Conservation (phyloP, 2,113 vertebrate genomes). For the Seriola rivoliana region DNA sequence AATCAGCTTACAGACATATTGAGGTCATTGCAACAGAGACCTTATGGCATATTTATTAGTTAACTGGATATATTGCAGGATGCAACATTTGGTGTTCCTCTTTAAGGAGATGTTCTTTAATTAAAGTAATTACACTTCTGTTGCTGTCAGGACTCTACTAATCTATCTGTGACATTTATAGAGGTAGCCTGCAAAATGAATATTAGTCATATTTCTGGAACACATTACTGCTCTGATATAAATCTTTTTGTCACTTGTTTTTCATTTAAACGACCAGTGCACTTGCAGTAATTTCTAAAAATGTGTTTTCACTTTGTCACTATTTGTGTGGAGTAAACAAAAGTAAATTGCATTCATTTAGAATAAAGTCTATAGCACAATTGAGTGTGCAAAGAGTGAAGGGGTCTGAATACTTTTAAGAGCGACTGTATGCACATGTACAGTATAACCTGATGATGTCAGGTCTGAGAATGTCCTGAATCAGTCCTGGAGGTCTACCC, state of each 20-base stretch:
- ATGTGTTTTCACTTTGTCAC: neutral
- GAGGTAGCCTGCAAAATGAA: neutral
- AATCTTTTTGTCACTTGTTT: neutral
- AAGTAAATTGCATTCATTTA: neutral
- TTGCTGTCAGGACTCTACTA: conserved; percentile 32
- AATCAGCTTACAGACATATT: conserved; percentile 35
- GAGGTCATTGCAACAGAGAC: neutral
- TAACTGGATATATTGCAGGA: conserved; percentile 45
- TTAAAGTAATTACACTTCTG: conserved; percentile 62
- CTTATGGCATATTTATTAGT: conserved; percentile 51
- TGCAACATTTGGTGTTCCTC: conserved; percentile 40
- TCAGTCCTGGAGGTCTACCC: conserved; percentile 1
- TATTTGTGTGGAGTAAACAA: neutral
- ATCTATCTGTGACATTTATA: conserved; percentile 40
- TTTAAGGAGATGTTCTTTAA: conserved; percentile 31
- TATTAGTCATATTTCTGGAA: conserved; percentile 17
- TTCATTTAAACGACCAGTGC: neutral
- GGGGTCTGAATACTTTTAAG: neutral
- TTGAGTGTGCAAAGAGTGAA: neutral
- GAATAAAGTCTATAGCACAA: neutral
- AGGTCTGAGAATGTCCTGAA: conserved; percentile 31
- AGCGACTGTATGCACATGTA: neutral
- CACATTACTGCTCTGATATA: neutral
- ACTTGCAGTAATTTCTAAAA: neutral
- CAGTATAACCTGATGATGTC: neutral